A percentile compares a stretch with the other conserved stretches of the same genome.
Conservation (phyloP, 2,113 vertebrate species). For the Poecilia latipinna region DNA sequence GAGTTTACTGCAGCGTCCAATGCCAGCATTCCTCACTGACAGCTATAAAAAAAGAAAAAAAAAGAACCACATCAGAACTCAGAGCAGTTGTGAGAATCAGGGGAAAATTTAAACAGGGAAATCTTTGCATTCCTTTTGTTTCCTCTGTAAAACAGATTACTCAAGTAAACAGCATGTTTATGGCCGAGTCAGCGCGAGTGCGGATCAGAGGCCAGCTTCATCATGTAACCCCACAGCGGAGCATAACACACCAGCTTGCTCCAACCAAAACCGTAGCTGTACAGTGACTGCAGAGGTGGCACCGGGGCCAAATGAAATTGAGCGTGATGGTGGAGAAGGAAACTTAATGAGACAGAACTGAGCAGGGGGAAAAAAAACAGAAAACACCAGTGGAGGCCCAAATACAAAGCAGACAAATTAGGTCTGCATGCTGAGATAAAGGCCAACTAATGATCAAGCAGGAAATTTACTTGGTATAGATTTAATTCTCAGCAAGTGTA, state of each 20-base stretch:
- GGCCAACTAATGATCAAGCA: conserved; percentile 2
- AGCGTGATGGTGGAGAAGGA: conserved; percentile 61
- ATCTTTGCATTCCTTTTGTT: conserved; percentile 56
- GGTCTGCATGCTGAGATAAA: conserved; percentile 48
- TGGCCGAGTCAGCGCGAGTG: conserved; percentile 30
- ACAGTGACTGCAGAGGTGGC: conserved; percentile 23
- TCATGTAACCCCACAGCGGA: conserved; percentile 9
- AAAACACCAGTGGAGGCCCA: conserved; percentile 65
- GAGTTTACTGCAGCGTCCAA: conserved; percentile 57
- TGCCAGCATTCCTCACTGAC: conserved; percentile 68
- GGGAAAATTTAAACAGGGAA: conserved; percentile 59
- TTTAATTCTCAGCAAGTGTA: not conserved
- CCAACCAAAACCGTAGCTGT: conserved; percentile 23
- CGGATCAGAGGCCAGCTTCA: conserved; percentile 2
- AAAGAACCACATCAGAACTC: conserved; percentile 62
- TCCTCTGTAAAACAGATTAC: conserved; percentile 51
- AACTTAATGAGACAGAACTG: conserved; percentile 72
- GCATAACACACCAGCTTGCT: not conserved
- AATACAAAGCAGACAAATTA: conserved; percentile 65
- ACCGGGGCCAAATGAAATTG: conserved; percentile 58
- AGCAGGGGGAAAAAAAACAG: conserved; percentile 61
- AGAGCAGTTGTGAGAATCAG: conserved; percentile 56
- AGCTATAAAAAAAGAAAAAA: conserved; percentile 58
- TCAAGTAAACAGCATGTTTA: conserved; percentile 29
- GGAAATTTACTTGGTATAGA: not conserved